These are phyloP conservation scores for Mesorhabditis spiculigera DNA, from an alignment of 2,888 invertebrate genomes.

Conservation along the genomic window DNA sequence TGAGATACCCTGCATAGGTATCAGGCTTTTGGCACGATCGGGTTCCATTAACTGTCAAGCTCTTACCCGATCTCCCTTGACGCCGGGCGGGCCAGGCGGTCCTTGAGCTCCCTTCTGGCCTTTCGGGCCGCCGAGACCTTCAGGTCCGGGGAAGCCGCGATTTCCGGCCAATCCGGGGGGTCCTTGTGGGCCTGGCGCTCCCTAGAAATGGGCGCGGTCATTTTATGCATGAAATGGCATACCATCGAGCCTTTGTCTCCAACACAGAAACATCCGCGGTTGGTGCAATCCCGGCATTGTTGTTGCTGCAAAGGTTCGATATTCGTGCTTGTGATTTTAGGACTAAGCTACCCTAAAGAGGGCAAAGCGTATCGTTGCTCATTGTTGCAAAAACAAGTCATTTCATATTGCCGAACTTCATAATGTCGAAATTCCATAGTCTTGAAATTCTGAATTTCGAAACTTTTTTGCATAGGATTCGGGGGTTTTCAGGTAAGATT, in stretches of 20 bases:
- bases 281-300: constrained; percentile 56
- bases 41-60: not conserved
- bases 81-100: constrained; percentile 75
- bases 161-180: constrained; percentile 62
- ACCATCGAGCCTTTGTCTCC: constrained; percentile 59
- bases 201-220: constrained; percentile 61
- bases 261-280: constrained; percentile 58
- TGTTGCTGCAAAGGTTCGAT: constrained; percentile 47
- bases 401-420: no score
- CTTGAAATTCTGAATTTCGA: no score
- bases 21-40: no score
- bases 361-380: no score
- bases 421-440: no score
- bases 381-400: no score
- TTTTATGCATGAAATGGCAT: constrained; percentile 18
- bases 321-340: no score
- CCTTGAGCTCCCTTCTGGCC: constrained; percentile 85
- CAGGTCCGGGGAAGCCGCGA: constrained; percentile 77
- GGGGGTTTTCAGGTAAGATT: no score
- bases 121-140: constrained; percentile 81
- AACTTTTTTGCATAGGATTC: no score
- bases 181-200: constrained; percentile 67
- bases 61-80: constrained; percentile 71
- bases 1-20: no score
- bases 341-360: no score